These are phyloP conservation scores for Acronicta aceris DNA, from an alignment of 2,888 invertebrate species.

Conservation along the genomic window DNA sequence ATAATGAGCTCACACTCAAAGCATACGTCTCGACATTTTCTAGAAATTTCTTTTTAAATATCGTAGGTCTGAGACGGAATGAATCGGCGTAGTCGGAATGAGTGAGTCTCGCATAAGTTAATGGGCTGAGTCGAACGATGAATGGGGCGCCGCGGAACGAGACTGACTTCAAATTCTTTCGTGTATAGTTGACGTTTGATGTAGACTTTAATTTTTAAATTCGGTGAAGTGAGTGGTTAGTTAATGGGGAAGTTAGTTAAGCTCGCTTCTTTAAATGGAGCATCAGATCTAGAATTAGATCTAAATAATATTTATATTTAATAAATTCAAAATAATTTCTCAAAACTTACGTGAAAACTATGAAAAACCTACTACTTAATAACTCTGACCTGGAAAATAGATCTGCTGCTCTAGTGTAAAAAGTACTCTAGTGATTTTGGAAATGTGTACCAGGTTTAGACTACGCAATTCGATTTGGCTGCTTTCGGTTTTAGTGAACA, in stretches of 20 bases:
- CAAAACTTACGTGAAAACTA: no score
- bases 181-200: constrained; percentile 46
- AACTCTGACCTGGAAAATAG: no score
- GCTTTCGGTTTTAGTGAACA: no score
- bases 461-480: no score
- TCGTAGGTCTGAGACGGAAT: constrained; percentile 57
- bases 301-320: no score
- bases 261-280: constrained; percentile 19
- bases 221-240: constrained; percentile 3
- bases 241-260: constrained; percentile 16
- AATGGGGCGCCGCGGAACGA: constrained; percentile 50
- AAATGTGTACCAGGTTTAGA: no score
- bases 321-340: no score
- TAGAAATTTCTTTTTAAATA: constrained; percentile 75
- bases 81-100: constrained; percentile 53
- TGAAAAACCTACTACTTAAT: no score
- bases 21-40: constrained; percentile 73
- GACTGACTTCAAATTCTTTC: constrained; percentile 42
- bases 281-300: neutral
- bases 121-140: constrained; percentile 48
- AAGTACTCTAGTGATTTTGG: no score
- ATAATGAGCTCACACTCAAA: constrained; percentile 75
- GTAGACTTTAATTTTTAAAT: constrained; percentile 18
- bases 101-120: constrained; percentile 51
- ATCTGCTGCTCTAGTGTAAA: no score